Evolutionary conservation across 2,888 invertebrate species (phyloP).

Genomic region (Vanessa cardui): DNA sequence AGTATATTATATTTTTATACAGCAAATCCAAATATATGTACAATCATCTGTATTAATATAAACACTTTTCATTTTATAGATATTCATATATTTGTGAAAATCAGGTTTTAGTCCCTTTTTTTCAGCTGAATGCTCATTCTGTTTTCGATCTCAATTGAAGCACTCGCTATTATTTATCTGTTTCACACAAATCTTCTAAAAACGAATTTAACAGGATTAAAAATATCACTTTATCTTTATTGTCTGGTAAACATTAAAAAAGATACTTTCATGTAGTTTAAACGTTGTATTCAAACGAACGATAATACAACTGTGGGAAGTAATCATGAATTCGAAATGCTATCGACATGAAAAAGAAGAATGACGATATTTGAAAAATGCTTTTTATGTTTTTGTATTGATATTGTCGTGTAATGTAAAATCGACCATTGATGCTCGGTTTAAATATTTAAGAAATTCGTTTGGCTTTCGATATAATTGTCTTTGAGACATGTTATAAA

Average conservation of each 20-base stretch:
- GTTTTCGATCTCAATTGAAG: conserved; percentile 1
- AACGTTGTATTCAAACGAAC: neutral
- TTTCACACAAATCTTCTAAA: no score
- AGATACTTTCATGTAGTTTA: no score
- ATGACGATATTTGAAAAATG: conserved; percentile 2
- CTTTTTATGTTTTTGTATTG: neutral
- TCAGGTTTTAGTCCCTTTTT: neutral
- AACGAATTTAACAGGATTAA: no score
- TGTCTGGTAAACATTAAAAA: no score
- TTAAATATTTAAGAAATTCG: no score
- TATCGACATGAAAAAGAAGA: neutral
- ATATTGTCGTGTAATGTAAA: conserved; percentile 20
- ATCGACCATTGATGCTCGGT: conserved; percentile 14
- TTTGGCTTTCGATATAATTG: no score
- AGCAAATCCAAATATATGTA: no score
- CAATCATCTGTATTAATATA: no score
- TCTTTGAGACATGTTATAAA: no score
- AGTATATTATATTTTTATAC: neutral
- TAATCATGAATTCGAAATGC: conserved; percentile 6
- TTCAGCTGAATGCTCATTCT: conserved; percentile 11
- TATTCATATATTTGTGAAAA: neutral
- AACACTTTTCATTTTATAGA: neutral
- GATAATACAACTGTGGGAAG: no score
- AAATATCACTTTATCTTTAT: no score
- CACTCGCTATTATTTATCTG: no score